A percentile compares a stretch with the other conserved stretches of the same genome.
These are phyloP conservation scores for Dipodomys merriami DNA, from an alignment of 2,113 vertebrate genomes.

Conservation along the genomic window DNA sequence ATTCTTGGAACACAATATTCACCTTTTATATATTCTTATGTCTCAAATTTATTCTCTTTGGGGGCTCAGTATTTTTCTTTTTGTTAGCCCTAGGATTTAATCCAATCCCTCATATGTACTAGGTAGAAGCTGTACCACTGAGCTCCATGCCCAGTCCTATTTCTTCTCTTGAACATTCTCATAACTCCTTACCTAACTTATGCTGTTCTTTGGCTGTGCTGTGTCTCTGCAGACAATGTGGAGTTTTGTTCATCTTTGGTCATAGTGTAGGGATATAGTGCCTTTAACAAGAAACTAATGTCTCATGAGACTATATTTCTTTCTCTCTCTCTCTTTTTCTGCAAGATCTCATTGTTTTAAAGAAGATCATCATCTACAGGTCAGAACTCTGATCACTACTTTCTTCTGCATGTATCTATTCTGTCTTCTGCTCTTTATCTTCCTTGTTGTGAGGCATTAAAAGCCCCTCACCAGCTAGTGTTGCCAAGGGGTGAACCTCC, in stretches of 20 bases:
- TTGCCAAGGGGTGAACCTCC: not conserved
- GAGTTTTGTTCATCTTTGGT: not conserved
- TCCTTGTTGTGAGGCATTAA: not conserved
- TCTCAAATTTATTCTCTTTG: not conserved
- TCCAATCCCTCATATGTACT: too few relatives aligned
- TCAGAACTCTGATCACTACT: not conserved
- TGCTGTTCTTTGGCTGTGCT: not conserved
- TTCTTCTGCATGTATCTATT: not conserved
- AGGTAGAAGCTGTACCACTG: too few relatives aligned
- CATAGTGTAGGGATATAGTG: not conserved
- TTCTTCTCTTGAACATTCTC: not conserved
- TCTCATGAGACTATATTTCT: not conserved
- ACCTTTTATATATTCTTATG: not conserved
- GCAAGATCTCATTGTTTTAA: too few relatives aligned
- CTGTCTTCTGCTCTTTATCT: not conserved
- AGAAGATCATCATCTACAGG: not conserved
- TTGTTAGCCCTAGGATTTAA: too few relatives aligned
- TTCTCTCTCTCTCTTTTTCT: too few relatives aligned
- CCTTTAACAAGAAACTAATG: not conserved
- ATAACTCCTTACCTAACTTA: fast-evolving
- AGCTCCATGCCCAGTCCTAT: too few relatives aligned
- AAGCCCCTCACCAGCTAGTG: fast-evolving
- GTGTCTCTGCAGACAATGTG: not conserved
- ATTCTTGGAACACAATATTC: not conserved
- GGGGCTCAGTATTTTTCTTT: too few relatives aligned